phyloP scores from a whole-genome alignment of 2,797 vertebrate species.

The Pyrocephalus nanus region DNA sequence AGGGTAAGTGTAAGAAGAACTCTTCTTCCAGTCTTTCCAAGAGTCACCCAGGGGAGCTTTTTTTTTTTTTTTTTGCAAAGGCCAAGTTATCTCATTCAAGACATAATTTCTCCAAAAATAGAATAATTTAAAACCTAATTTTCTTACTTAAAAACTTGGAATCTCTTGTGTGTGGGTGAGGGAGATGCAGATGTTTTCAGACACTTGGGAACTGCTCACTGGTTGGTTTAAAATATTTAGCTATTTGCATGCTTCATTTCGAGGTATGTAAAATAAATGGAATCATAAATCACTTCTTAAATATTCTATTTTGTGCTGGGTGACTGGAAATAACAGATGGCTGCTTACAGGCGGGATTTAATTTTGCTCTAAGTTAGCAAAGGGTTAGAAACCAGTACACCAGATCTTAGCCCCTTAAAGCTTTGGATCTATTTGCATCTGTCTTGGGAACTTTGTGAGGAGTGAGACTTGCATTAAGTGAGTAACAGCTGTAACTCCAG shows the following conservation, averaged over 20 bases:
- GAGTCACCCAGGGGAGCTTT: not conserved
- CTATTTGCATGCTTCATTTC: conserved; percentile 50
- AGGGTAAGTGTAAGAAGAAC: not conserved
- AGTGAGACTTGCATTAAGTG: not conserved
- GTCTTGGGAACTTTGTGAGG: not conserved
- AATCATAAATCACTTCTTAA: conserved; percentile 71
- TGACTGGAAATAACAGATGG: conserved; percentile 68
- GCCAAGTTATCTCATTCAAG: not conserved
- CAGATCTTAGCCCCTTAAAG: not conserved
- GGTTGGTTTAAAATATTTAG: conserved; percentile 65
- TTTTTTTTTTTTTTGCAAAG: conserved; percentile 37
- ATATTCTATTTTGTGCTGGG: conserved; percentile 56
- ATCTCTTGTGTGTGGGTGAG: not conserved
- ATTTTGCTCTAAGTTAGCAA: not conserved
- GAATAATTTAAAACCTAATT: conserved; percentile 17
- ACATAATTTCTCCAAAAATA: conserved; percentile 7
- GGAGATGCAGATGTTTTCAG: conserved; percentile 52
- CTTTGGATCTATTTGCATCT: conserved; percentile 2
- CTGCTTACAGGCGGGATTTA: conserved; percentile 56
- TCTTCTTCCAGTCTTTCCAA: not conserved
- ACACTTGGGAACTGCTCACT: not conserved
- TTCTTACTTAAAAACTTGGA: not conserved
- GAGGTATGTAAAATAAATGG: conserved; percentile 62
- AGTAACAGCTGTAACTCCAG: not conserved
- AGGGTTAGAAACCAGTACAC: conserved; percentile 20